Percentiles rank a stretch among this genome's conserved stretches.
These are phyloP conservation scores for Lampropteryx suffumata DNA, from an alignment of 2,888 invertebrate genomes.

Conservation along the genomic window DNA sequence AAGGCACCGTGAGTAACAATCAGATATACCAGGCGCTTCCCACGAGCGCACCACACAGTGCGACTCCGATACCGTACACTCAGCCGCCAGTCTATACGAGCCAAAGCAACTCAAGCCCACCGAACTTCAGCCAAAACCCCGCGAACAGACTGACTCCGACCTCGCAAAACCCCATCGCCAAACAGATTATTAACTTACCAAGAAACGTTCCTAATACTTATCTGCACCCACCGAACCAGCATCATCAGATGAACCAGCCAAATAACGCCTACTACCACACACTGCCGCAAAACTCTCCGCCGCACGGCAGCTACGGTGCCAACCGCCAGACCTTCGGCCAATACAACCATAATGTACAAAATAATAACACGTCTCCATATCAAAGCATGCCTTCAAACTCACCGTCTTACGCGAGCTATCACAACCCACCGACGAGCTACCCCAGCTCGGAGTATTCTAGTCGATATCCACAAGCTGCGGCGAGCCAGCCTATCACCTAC, in stretches of 20 bases:
- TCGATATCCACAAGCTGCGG: conserved; percentile 73
- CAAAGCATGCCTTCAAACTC: conserved; percentile 77
- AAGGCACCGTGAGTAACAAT: conserved; percentile 42
- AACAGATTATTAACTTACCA: conserved; percentile 58
- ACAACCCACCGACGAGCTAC: conserved; percentile 78
- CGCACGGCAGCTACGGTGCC: conserved; percentile 49
- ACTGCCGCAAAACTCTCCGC: conserved; percentile 58
- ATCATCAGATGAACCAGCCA: conserved; percentile 61
- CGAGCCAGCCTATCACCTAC: conserved; percentile 74
- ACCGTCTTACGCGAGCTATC: conserved; percentile 73
- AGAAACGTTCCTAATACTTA: conserved; percentile 67
- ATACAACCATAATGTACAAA: conserved; percentile 38
- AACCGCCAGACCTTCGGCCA: conserved; percentile 53
- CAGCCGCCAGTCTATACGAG: conserved; percentile 66
- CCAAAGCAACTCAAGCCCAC: conserved; percentile 66
- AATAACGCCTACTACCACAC: conserved; percentile 73
- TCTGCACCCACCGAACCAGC: conserved; percentile 65
- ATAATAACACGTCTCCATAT: conserved; percentile 61
- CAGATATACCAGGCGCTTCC: conserved; percentile 71
- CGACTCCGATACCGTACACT: conserved; percentile 68
- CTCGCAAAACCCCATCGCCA: conserved; percentile 56
- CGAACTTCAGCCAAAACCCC: conserved; percentile 70
- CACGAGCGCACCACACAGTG: conserved; percentile 50
- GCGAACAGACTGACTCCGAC: conserved; percentile 70
- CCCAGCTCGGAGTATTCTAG: conserved; percentile 76